phyloP scores from a whole-genome alignment of 2,797 vertebrate genomes.

The Furcifer pardalis region DNA sequence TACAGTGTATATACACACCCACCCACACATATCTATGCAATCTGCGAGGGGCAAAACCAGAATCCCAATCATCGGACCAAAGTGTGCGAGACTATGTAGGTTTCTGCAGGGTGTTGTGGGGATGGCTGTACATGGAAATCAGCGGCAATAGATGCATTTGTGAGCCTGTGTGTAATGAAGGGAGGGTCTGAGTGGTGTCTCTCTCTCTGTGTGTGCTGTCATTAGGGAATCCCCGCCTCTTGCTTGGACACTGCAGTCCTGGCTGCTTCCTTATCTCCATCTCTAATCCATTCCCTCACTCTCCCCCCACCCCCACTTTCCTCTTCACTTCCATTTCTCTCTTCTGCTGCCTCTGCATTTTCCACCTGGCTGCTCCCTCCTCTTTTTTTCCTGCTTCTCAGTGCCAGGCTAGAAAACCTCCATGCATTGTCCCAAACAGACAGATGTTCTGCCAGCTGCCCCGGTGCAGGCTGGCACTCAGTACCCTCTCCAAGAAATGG shows the following conservation, averaged over 20 bases:
- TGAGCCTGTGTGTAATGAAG: not conserved
- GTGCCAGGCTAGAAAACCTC: not conserved
- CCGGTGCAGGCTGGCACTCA: not conserved
- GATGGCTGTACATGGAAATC: no score
- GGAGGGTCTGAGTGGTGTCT: no score
- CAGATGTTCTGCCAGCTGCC: not conserved
- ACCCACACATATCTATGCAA: no score
- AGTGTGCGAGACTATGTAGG: not conserved
- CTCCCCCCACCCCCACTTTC: not conserved
- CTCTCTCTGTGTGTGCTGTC: not conserved
- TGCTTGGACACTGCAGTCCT: not conserved
- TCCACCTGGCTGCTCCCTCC: constrained; percentile 25
- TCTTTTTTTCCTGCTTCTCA: not conserved
- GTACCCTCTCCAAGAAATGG: not conserved
- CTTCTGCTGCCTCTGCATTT: constrained; percentile 26
- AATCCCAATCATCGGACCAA: not conserved
- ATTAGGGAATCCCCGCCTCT: not conserved
- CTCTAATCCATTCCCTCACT: constrained; percentile 14
- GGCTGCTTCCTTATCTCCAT: constrained; percentile 14
- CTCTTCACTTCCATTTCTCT: not conserved
- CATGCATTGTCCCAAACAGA: not conserved
- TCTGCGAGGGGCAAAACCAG: not conserved
- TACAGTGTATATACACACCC: no score
- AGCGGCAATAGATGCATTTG: no score
- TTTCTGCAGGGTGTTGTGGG: not conserved